Percentiles rank a stretch among this genome's conserved stretches.
Evolutionary conservation across 1,140 invertebrate species (phyloP).

Genomic region (Nasonia vitripennis): DNA sequence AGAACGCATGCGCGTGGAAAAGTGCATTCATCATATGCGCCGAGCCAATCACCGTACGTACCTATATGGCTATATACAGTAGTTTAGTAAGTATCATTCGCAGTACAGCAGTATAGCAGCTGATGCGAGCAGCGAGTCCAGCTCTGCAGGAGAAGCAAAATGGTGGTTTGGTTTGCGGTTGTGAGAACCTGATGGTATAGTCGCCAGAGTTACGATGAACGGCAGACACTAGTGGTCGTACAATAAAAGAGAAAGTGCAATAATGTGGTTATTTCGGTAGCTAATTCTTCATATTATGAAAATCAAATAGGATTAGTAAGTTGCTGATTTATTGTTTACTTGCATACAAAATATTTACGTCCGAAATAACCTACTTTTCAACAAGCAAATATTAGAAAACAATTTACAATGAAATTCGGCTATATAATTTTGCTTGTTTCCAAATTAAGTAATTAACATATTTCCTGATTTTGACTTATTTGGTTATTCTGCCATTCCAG

Average conservation of each 20-base stretch:
- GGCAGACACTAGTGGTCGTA: background rate
- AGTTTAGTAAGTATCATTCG: no score
- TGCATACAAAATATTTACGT: no score
- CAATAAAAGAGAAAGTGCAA: conserved; percentile 8
- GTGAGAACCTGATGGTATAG: background rate
- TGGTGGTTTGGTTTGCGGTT: background rate
- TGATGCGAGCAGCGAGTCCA: no score
- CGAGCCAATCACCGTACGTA: no score
- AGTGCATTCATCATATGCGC: no score
- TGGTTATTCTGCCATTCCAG: background rate
- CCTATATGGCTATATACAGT: no score
- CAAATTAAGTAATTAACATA: background rate
- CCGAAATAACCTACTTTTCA: background rate
- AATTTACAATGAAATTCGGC: background rate
- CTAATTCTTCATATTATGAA: conserved; percentile 37
- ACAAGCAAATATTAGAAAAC: background rate
- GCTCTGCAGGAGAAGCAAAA: conserved; percentile 29
- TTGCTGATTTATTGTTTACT: background rate
- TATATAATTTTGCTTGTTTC: background rate
- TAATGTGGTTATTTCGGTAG: conserved; percentile 40
- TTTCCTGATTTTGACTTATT: background rate
- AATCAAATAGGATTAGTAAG: conserved; percentile 45
- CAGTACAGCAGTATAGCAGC: no score
- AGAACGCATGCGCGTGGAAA: no score
- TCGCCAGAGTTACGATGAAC: conserved; percentile 21